phyloP scores from a whole-genome alignment of 2,888 invertebrate genomes.

The Epiperipatus broadwayi region DNA sequence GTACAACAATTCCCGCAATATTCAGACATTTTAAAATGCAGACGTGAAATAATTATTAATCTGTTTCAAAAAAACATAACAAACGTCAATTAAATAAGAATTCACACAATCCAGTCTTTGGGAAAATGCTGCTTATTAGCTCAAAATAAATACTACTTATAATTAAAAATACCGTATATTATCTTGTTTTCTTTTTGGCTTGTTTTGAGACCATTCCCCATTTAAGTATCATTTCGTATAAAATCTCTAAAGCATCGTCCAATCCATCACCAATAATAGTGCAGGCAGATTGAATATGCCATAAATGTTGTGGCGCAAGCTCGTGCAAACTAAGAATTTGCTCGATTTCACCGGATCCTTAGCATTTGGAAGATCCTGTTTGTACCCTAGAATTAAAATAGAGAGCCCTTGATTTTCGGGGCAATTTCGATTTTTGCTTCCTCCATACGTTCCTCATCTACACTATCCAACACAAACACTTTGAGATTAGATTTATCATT shows the following conservation, averaged over 20 bases:
- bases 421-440: constrained; percentile 90
- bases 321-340: constrained; percentile 68
- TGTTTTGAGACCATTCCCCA: constrained; percentile 72
- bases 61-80: too few relatives aligned
- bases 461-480: constrained; percentile 85
- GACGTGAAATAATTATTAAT: too few relatives aligned
- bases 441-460: constrained; percentile 81
- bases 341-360: constrained; percentile 60
- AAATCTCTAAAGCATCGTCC: constrained; percentile 76
- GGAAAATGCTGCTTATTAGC: too few relatives aligned
- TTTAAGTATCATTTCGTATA: constrained; percentile 87
- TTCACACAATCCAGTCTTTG: too few relatives aligned
- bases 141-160: too few relatives aligned
- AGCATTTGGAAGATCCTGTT: constrained; percentile 79
- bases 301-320: constrained; percentile 46
- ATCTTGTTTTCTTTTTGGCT: constrained; percentile 46
- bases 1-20: too few relatives aligned
- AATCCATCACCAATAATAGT: constrained; percentile 92
- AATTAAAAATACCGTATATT: too few relatives aligned
- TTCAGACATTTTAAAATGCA: too few relatives aligned
- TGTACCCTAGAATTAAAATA: constrained; percentile 80
- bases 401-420: constrained; percentile 77
- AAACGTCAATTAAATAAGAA: too few relatives aligned
- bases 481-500: too few relatives aligned
- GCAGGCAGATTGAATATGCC: constrained; percentile 84